Conservation (phyloP, 2,797 vertebrate genomes). For the Coluber constrictor region DNA sequence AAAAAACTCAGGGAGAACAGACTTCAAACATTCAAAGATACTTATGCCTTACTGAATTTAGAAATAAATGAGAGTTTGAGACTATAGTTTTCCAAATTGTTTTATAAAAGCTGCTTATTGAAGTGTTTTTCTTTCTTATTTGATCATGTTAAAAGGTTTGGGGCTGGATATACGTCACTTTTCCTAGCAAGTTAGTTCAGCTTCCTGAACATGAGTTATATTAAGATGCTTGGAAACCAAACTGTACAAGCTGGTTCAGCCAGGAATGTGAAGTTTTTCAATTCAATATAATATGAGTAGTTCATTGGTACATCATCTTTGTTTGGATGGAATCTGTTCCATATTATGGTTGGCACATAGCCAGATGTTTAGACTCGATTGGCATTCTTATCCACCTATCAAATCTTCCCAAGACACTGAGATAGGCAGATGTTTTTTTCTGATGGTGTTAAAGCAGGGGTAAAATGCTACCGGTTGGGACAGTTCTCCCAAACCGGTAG, state of each 20-base stretch:
- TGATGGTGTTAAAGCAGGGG: neutral
- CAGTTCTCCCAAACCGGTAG: too few species aligned
- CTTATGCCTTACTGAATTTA: neutral
- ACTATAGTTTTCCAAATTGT: neutral
- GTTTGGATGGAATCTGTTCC: neutral
- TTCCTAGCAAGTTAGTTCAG: neutral
- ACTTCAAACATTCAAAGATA: neutral
- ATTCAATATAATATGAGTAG: neutral
- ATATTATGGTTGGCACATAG: neutral
- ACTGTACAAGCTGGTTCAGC: neutral
- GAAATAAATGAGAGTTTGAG: neutral
- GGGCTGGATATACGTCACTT: neutral
- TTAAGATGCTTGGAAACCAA: neutral
- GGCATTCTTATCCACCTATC: neutral
- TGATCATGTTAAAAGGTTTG: neutral
- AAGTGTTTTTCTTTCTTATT: neutral
- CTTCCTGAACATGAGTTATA: neutral
- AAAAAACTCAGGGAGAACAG: neutral
- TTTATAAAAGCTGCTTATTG: neutral
- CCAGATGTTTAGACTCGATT: neutral
- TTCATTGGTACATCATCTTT: neutral
- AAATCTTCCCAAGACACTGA: neutral
- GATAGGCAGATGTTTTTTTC: neutral
- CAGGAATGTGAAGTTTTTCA: neutral
- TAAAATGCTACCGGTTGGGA: too few species aligned